Conservation (phyloP, 2,113 vertebrate genomes). For the Macrotis lagotis region DNA sequence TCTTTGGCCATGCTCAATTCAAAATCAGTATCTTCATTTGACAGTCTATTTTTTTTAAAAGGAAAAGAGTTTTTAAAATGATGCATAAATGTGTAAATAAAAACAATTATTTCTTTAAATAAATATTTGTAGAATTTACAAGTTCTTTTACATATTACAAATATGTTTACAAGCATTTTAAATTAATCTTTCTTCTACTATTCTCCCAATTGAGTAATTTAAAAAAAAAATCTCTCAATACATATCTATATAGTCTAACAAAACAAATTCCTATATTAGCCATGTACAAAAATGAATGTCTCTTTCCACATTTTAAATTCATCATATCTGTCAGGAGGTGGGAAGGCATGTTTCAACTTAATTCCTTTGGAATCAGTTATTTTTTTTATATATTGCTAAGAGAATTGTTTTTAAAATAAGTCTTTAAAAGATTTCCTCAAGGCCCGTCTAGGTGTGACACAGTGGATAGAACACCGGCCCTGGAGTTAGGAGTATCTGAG, state of each 20-base stretch:
- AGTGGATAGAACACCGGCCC: no score
- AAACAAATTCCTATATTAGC: neutral
- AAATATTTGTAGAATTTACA: neutral
- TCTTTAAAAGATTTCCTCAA: neutral
- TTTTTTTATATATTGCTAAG: neutral
- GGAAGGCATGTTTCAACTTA: neutral
- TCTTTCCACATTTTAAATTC: neutral
- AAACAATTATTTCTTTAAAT: neutral
- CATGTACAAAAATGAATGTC: neutral
- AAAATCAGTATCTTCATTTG: slow-evolving; percentile 86
- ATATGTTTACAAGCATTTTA: neutral
- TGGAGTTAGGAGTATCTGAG: no score
- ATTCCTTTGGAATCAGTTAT: neutral
- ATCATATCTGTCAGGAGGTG: neutral
- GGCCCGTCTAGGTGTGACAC: no score
- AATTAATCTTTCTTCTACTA: neutral
- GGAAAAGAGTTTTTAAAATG: neutral
- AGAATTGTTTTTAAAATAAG: neutral
- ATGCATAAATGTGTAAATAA: neutral
- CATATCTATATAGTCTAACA: neutral
- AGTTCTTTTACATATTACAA: no score
- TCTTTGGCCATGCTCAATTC: slow-evolving; percentile 86
- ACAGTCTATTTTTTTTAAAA: slow-evolving; percentile 83
- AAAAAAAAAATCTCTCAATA: neutral
- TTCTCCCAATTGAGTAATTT: neutral